phyloP scores from a whole-genome alignment of 2,888 invertebrate species.

The Steinernema scapterisci region DNA sequence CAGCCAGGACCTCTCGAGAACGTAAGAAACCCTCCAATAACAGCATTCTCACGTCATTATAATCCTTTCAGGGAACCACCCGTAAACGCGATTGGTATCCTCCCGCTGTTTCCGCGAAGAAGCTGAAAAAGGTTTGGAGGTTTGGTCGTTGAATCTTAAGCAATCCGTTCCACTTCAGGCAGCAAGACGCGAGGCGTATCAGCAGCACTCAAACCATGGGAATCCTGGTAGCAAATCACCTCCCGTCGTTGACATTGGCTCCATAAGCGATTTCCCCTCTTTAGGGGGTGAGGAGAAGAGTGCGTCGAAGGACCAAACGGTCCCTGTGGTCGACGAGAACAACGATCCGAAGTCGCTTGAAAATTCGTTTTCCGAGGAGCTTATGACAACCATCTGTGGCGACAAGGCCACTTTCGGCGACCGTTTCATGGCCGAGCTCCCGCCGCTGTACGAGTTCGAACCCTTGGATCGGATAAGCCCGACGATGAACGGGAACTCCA shows the following conservation, averaged over 20 bases:
- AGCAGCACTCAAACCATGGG: neutral
- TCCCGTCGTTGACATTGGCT: neutral
- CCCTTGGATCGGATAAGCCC: neutral
- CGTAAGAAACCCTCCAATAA: conserved; percentile 10
- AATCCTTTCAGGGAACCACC: neutral
- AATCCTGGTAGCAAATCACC: neutral
- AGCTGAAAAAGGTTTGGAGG: conserved; percentile 24
- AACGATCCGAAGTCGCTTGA: neutral
- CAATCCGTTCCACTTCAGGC: too few species aligned
- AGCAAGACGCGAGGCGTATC: neutral
- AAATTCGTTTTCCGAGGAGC: neutral
- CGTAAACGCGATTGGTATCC: conserved; percentile 22
- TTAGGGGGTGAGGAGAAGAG: neutral
- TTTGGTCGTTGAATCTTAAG: too few species aligned
- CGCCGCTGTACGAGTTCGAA: conserved; percentile 18
- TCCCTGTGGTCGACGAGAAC: neutral
- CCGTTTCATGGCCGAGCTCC: conserved; percentile 4
- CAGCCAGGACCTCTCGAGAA: neutral
- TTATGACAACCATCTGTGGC: neutral
- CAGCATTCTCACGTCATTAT: neutral
- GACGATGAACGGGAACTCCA: neutral
- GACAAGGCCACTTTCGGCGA: conserved; percentile 13
- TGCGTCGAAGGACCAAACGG: neutral
- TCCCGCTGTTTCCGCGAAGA: neutral
- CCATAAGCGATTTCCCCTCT: conserved; percentile 6